Conservation (phyloP, 2,113 vertebrate species). For the Sterrhoptilus dennistouni region DNA sequence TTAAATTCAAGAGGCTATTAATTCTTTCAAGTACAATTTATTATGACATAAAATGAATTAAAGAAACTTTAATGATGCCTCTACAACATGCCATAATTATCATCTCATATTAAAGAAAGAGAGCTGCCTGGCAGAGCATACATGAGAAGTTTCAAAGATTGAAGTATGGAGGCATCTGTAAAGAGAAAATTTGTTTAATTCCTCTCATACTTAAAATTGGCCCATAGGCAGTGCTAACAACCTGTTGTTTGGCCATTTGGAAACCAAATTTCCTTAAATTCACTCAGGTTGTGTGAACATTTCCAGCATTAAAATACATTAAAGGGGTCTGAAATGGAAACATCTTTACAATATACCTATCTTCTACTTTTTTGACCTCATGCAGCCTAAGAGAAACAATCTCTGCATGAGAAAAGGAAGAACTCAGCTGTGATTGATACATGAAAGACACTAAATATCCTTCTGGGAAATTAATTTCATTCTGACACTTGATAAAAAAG, state of each 20-base stretch:
- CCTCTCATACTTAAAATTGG: background rate
- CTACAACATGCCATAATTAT: background rate
- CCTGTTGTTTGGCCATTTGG: background rate
- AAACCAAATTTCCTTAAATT: background rate
- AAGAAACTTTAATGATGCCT: background rate
- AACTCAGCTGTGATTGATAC: conserved; percentile 27
- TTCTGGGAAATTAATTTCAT: conserved; percentile 21
- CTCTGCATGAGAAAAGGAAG: conserved; percentile 7
- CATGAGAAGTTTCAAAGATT: background rate
- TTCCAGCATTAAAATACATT: background rate
- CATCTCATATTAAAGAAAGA: background rate
- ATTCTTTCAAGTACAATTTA: background rate
- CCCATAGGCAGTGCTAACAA: background rate
- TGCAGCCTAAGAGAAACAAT: background rate
- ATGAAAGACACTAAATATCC: conserved; percentile 48
- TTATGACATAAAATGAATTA: background rate
- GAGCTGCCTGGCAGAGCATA: background rate
- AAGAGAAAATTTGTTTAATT: background rate
- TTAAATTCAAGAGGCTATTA: background rate
- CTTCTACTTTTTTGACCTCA: background rate
- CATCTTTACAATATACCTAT: background rate
- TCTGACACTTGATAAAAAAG: background rate
- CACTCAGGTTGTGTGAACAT: background rate
- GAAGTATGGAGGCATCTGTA: background rate
- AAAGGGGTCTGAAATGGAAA: background rate